Evolutionary conservation across 2,113 vertebrate genomes (phyloP).

Genomic region (Mustela lutreola): DNA sequence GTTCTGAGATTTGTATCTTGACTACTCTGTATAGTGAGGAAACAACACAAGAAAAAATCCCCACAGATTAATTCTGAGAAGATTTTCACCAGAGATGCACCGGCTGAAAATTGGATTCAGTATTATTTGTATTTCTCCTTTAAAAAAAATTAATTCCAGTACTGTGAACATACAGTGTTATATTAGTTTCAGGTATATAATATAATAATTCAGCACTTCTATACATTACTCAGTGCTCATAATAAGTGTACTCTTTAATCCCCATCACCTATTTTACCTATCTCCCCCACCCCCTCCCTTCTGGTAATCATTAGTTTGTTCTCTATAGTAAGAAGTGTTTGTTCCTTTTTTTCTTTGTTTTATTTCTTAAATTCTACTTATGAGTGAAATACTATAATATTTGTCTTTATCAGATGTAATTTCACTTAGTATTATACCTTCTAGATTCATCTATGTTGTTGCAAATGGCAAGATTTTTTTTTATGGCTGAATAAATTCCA

Average conservation of each 20-base stretch:
- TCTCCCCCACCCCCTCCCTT: background rate
- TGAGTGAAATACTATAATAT: background rate
- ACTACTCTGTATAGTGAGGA: background rate
- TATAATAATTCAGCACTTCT: no score
- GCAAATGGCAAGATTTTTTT: no score
- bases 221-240: no score
- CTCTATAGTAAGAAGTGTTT: background rate
- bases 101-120: background rate
- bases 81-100: background rate
- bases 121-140: background rate
- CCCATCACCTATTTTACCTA: background rate
- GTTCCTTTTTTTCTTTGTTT: background rate
- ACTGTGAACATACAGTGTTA: background rate
- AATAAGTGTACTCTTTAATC: no score
- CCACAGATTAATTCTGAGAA: background rate
- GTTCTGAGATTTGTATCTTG: background rate
- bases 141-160: background rate
- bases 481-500: no score
- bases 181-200: background rate
- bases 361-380: background rate
- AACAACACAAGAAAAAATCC: background rate
- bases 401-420: background rate
- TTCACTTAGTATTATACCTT: background rate
- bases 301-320: background rate
- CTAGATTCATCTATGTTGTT: background rate